A percentile compares a stretch with the other conserved stretches of the same genome.
Evolutionary conservation across 2,888 invertebrate genomes (phyloP).

Genomic region (Sinelater perroti): DNA sequence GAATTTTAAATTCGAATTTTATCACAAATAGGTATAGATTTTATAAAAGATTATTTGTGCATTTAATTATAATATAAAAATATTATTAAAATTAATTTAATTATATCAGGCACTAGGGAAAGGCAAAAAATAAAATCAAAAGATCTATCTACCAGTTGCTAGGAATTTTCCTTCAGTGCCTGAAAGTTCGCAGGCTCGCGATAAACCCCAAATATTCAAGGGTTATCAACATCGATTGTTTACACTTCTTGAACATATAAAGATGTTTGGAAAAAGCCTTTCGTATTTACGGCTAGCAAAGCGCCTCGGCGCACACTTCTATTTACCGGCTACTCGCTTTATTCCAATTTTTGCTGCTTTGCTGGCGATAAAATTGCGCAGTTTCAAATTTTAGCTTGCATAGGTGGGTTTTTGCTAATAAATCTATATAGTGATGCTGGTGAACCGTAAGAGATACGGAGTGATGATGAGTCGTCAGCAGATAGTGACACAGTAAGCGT

Average conservation of each 20-base stretch:
- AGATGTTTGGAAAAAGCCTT: constrained; percentile 9
- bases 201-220: constrained; percentile 15
- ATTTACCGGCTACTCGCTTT: constrained; percentile 9
- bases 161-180: not conserved
- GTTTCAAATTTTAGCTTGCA: constrained; percentile 7
- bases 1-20: no score
- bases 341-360: not conserved
- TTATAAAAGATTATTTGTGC: no score
- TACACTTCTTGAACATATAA: constrained; percentile 27
- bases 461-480: not conserved
- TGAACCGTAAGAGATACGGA: not conserved
- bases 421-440: not conserved
- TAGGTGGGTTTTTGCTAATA: not conserved
- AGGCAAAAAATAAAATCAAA: no score
- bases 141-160: constrained; percentile 13
- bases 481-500: no score
- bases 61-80: no score
- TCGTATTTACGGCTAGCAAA: constrained; percentile 17
- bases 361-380: constrained; percentile 2
- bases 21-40: no score
- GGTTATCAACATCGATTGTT: constrained; percentile 27
- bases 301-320: constrained; percentile 6
- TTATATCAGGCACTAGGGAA: no score
- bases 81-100: no score
- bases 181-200: not conserved